phyloP scores from a whole-genome alignment of 2,113 vertebrate species.

The Hypanus sabinus region DNA sequence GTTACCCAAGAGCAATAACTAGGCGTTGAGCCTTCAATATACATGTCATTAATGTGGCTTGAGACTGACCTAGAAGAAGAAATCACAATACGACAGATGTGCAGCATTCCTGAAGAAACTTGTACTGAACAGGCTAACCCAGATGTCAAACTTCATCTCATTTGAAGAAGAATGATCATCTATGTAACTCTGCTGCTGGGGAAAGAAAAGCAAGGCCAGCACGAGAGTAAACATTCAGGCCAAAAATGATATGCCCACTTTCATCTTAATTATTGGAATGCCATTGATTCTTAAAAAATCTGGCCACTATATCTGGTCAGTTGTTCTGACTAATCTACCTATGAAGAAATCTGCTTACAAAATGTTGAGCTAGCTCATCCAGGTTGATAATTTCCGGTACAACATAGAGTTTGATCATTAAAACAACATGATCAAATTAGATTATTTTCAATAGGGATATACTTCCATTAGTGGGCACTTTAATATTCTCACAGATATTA shows the following conservation, averaged over 20 bases:
- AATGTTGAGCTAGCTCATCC: neutral
- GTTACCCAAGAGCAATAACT: neutral
- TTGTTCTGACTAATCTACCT: neutral
- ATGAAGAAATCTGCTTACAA: neutral
- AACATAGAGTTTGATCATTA: neutral
- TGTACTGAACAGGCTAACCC: neutral
- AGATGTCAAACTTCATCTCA: neutral
- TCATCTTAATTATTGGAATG: neutral
- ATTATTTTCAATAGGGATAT: neutral
- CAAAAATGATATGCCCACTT: neutral
- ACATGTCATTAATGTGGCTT: neutral
- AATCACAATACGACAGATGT: neutral
- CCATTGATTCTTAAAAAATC: too few relatives aligned
- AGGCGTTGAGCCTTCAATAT: neutral
- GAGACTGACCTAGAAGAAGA: neutral
- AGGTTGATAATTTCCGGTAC: neutral
- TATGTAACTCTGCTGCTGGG: neutral
- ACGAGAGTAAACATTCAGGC: neutral
- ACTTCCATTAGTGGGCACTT: neutral
- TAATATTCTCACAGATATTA: conserved; percentile 9
- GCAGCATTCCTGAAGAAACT: neutral
- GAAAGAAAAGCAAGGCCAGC: neutral
- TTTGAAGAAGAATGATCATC: neutral
- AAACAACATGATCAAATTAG: neutral
- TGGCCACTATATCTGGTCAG: neutral